Conservation (phyloP, 2,113 vertebrate species). For the Colistium nudipinnis region DNA sequence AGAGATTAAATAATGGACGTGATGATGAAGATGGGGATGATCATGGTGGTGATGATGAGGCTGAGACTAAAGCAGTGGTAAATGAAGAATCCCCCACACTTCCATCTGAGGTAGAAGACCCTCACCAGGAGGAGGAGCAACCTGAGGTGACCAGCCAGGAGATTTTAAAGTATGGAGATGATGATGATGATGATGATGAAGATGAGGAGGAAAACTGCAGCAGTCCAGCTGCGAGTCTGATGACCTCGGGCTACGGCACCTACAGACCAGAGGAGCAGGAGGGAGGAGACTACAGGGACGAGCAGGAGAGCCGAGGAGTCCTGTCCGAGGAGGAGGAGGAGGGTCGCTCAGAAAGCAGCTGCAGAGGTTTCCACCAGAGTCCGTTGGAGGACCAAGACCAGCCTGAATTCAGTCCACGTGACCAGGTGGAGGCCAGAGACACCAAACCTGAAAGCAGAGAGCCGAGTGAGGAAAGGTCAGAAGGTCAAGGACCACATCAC, state of each 20-base stretch:
- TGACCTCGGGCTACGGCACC: slow-evolving; percentile 79
- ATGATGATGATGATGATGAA: background rate
- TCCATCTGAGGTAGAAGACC: too few relatives aligned
- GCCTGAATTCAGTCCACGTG: background rate
- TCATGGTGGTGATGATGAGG: too few relatives aligned
- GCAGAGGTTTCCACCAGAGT: slow-evolving; percentile 14
- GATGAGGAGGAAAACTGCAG: slow-evolving; percentile 9
- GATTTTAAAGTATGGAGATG: background rate
- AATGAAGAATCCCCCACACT: too few relatives aligned
- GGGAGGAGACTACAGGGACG: slow-evolving; percentile 52
- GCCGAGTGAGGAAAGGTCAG: background rate
- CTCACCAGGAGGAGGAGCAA: too few relatives aligned
- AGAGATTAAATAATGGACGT: background rate
- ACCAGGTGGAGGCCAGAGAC: background rate
- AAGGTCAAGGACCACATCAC: background rate
- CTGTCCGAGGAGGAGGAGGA: slow-evolving; percentile 54
- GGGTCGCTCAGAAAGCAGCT: slow-evolving; percentile 20
- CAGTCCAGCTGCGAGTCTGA: slow-evolving; percentile 64
- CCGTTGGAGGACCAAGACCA: background rate
- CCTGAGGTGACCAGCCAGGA: background rate
- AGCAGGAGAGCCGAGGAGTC: slow-evolving; percentile 57
- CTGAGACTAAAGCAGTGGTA: too few relatives aligned
- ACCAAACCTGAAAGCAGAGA: background rate
- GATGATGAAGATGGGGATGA: too few relatives aligned
- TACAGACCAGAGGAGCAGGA: slow-evolving; percentile 67